Conservation (phyloP, 2,797 vertebrate species). For the Neostethus bicornis region DNA sequence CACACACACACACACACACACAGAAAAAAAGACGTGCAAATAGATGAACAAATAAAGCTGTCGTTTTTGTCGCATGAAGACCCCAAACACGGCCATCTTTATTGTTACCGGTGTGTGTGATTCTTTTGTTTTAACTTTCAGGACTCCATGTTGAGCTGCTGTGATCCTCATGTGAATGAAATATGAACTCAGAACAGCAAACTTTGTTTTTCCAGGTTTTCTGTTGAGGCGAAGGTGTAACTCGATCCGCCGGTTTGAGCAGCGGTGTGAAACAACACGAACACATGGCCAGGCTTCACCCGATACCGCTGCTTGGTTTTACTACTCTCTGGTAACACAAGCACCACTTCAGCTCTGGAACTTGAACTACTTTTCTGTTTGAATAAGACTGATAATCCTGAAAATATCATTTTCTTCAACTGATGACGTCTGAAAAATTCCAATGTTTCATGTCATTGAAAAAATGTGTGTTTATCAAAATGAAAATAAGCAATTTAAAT, state of each 20-base stretch:
- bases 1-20: background rate
- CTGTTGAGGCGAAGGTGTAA: slow-evolving; percentile 47
- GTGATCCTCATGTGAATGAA: slow-evolving; percentile 32
- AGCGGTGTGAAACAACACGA: slow-evolving; percentile 38
- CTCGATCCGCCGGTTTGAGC: slow-evolving; percentile 35
- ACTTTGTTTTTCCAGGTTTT: slow-evolving; percentile 42
- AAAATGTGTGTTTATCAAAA: no score
- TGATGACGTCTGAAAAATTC: no score
- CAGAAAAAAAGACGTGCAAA: background rate
- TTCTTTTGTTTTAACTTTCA: slow-evolving; percentile 35
- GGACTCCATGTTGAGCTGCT: slow-evolving; percentile 25
- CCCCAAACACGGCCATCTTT: slow-evolving; percentile 1
- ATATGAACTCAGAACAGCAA: slow-evolving; percentile 48
- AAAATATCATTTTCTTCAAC: no score
- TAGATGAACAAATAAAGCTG: slow-evolving; percentile 1
- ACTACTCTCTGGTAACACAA: no score
- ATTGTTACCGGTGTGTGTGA: slow-evolving; percentile 39
- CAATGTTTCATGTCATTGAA: no score
- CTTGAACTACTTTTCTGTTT: background rate
- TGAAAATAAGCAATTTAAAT: no score
- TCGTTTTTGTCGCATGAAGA: background rate
- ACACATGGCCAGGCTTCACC: slow-evolving; percentile 22
- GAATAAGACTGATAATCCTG: no score
- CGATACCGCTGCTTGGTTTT: slow-evolving; percentile 15
- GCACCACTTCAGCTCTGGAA: background rate